Evolutionary conservation across 1,140 invertebrate species (phyloP), one percentile per base, ranked within the genome.

Genomic region (Vollenhovia emeryi): DNA sequence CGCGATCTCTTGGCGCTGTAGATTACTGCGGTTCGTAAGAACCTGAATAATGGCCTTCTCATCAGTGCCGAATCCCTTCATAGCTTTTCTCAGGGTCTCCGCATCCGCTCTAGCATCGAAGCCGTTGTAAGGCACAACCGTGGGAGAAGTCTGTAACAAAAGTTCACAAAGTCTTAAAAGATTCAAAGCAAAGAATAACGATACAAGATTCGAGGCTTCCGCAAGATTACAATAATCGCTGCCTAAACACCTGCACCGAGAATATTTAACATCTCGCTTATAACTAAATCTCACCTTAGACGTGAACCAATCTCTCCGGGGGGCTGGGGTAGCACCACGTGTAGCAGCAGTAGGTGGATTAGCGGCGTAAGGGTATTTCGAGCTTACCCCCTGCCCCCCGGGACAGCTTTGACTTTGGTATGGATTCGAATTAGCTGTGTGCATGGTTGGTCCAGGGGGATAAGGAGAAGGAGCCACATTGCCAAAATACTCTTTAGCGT

Each of bases 1-100:
- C 1, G 95, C 95, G 87, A 98, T 97, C 92, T 98, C 96, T 91
- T 96, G 96, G 64, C 98, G 95, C 93, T 98, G 98, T 60, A 95
- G 92, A 93, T 97, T 98, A 15, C 95, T 96, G 43, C 98, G 95
- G 89, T 97, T 96, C 11, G 97, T 96, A 60, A 98, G 94, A 45
- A 98, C 96, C 85, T 97, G 96, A 62, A 98, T 98, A 52, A 99
- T 96, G 0, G 96, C 95, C 88, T 97, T 96, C 91, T 99, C 98
- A 95, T 98, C 97, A 0, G 98, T 98, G 30, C 98, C 97, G 86
- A 97, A 97, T 43, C 97, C 98, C 95, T 98, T 97, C 97, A 99
- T 98, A 13, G 98, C 98, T 92, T 98, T 97, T 57, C 97, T 96
- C 18, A 99, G 94, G 8, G 96, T 95, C 94, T 97, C 96, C 0